Conservation (phyloP, 2,797 vertebrate species). For the Poecilia wingei region DNA sequence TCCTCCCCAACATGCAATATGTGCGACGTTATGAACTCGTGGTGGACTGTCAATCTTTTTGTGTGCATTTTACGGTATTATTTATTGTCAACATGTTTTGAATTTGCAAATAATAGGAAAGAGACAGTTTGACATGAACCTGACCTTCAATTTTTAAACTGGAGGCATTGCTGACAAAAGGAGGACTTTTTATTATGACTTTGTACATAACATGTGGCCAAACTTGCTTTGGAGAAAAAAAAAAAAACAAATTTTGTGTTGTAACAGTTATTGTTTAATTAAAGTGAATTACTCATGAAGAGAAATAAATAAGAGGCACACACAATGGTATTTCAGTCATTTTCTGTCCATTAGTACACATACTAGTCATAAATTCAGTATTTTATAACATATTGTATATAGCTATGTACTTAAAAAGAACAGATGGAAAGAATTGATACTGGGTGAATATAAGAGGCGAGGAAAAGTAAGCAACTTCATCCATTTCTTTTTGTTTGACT, state of each 20-base stretch:
- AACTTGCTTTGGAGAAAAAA: conserved; percentile 74
- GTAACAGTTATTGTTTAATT: conserved; percentile 87
- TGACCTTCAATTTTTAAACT: conserved; percentile 72
- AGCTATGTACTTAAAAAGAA: background rate
- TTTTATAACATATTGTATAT: background rate
- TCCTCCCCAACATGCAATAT: conserved; percentile 62
- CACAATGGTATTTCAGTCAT: conserved; percentile 54
- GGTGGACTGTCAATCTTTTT: conserved; percentile 83
- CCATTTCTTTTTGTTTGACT: background rate
- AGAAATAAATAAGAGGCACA: conserved; percentile 85
- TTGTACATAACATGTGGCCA: conserved; percentile 85
- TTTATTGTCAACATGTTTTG: conserved; percentile 87
- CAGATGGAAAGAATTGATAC: background rate
- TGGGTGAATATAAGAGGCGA: background rate
- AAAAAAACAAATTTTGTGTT: conserved; percentile 80
- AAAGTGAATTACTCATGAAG: conserved; percentile 84
- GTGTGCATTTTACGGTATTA: conserved; percentile 89
- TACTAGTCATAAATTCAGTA: background rate
- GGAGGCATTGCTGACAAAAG: conserved; percentile 66
- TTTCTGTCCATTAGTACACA: background rate
- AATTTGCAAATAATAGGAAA: conserved; percentile 79
- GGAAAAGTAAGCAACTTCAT: background rate
- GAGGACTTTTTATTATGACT: conserved; percentile 82
- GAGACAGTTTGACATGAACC: conserved; percentile 72
- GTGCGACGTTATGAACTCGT: conserved; percentile 82